Evolutionary conservation across 2,797 vertebrate species (phyloP), one percentile per base, ranked within the genome.

Genomic region (Leontopithecus rosalia): DNA sequence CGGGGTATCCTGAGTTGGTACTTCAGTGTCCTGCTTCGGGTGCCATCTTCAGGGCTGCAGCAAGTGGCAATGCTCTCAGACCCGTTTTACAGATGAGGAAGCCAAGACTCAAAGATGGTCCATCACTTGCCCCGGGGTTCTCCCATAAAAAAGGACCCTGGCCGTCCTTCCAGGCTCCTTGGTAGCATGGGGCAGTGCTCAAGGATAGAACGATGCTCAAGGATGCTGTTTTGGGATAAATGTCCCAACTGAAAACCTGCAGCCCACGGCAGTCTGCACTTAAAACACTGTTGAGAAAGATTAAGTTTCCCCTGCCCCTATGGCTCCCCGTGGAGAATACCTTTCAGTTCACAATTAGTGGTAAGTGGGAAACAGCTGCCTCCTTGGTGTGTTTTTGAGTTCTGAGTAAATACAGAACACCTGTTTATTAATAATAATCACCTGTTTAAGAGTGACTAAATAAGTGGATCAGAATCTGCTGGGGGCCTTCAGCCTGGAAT

Each of bases 71-170:
- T 2, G 30, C 50, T 22, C 4, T 48, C 7, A 33, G 70, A 36
- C 50, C 57, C 22, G 1, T 11, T 24, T 79, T 70, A 43, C 30
- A 43, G 61, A 19, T 1, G 13, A 48, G 33, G 5, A 28, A n/a
- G 0, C 48, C 4, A 6, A 89, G 30, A 19, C 15, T 19, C 48
- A 58, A 13, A 13, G 1, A 30, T 30, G 57, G 24, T 73, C 48
- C 0, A 0, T 43, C 82, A 5, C 43, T 73, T 19, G 64, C 3
- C 50, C 43, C 15, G 0, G 0, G 41, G 28, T 61, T 50, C 50
- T 70, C 17, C 7, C 43, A 8, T 41, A 10, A 12, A 70, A 82
- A 70, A 3, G 57, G 43, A 41, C 3, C 19, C 28, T 0, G 19
- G 28, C 55, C 46, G 1, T 36, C 67, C 39, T 7, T 33, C 57